Percentiles rank a stretch among this genome's conserved stretches.
These are phyloP conservation scores for Drosophila anomalata DNA, from an alignment of 2,888 invertebrate species.

Conservation along the genomic window DNA sequence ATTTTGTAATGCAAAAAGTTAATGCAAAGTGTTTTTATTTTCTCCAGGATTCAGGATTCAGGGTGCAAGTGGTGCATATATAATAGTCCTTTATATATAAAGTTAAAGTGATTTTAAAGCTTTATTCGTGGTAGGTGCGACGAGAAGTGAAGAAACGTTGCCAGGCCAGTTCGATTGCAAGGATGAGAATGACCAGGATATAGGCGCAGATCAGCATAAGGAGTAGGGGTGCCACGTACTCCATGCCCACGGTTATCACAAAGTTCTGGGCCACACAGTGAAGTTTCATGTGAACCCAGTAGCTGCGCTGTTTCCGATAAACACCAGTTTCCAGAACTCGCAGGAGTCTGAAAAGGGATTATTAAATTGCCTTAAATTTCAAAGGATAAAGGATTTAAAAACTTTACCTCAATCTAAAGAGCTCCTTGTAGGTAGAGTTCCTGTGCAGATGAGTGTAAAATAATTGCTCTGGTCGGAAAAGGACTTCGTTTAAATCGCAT, in stretches of 20 bases:
- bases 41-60: conserved; percentile 9
- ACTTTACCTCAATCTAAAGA: conserved; percentile 75
- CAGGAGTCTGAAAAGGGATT: conserved; percentile 55
- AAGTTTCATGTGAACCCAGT: conserved; percentile 76
- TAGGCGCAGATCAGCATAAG: conserved; percentile 73
- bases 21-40: conserved; percentile 61
- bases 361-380: neutral
- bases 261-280: conserved; percentile 75
- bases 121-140: neutral
- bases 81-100: conserved; percentile 19
- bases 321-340: conserved; percentile 80
- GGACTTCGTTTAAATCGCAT: conserved; percentile 82
- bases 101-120: conserved; percentile 51
- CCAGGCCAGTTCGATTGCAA: conserved; percentile 72
- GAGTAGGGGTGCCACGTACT: conserved; percentile 81
- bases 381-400: neutral
- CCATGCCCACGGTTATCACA: conserved; percentile 80
- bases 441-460: conserved; percentile 67
- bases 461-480: conserved; percentile 69
- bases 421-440: conserved; percentile 81
- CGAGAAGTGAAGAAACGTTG: conserved; percentile 49
- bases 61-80: conserved; percentile 19
- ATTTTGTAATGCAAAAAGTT: conserved; percentile 66
- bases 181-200: conserved; percentile 61
- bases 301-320: conserved; percentile 69